phyloP scores from a whole-genome alignment of 1,140 invertebrate genomes.

The Papilio helenus region DNA sequence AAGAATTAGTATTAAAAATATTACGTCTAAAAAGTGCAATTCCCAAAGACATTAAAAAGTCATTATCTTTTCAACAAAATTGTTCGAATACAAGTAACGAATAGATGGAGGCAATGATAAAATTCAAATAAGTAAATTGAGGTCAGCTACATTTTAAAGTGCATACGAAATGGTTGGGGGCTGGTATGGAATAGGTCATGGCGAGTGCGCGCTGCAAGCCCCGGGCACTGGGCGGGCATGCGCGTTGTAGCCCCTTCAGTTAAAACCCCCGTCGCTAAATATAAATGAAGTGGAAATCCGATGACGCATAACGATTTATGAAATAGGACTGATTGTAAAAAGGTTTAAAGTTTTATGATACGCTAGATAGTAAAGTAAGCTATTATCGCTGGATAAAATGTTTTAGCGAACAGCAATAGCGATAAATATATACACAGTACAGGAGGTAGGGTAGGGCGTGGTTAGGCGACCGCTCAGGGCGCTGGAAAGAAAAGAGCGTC shows the following conservation, averaged over 20 bases:
- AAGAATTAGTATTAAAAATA: no score
- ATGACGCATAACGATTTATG: slow-evolving; percentile 31
- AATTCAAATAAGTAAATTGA: slow-evolving; percentile 10
- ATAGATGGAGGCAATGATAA: slow-evolving; percentile 17
- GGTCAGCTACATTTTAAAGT: slow-evolving; percentile 30
- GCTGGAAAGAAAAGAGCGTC: no score
- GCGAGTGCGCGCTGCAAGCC: slow-evolving; percentile 44
- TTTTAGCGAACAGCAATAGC: background rate
- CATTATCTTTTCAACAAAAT: background rate
- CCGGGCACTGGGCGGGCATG: background rate
- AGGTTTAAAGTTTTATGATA: slow-evolving; percentile 4
- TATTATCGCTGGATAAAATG: background rate
- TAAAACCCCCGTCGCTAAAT: slow-evolving; percentile 1
- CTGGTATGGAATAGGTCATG: slow-evolving; percentile 39
- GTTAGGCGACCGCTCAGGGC: no score
- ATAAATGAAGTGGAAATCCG: slow-evolving; percentile 29
- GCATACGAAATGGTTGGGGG: background rate
- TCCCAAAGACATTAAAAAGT: background rate
- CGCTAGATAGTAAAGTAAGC: background rate
- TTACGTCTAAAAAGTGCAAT: background rate
- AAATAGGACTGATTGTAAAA: slow-evolving; percentile 7
- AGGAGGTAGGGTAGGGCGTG: no score
- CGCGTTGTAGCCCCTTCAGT: background rate
- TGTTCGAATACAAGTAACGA: background rate
- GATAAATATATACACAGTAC: no score